Evolutionary conservation across 35 echinoderm and acorn worm genomes (phyloP), one percentile per base, ranked within the genome.

Genomic region (Lytechinus pictus): DNA sequence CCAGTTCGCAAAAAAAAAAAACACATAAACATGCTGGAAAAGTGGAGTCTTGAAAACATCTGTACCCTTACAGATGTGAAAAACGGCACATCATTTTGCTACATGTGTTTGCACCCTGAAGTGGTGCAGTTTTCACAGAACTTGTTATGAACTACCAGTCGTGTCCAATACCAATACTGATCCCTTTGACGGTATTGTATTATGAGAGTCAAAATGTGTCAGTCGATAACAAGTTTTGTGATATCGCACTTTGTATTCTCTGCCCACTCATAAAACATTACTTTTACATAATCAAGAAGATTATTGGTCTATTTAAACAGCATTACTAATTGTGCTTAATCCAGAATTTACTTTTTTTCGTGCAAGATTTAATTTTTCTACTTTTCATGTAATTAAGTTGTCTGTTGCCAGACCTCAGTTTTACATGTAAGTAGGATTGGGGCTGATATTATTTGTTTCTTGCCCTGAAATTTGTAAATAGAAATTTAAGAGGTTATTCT

Each of bases 221-320:
- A 58, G 33, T 10, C 13, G 5, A 58, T 58, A 58, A 58, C 56
- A 58, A 58, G 56, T 58, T 58, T 58, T 58, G 56, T 58, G 56
- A 58, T 11, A 58, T 13, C 9, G 13, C 9, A 13, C 9, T 14
- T 24, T 79, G 12, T 79, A 79, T 72, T 72, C 61, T 72, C 61
- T 72, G 14, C 19, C 61, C 66, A 79, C n/a, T 44, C 33, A 24
- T 79, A 79, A 79, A 24, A 44, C 33, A 44, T 79, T 24, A 79
- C 12, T 79, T 16, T 79, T 24, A 79, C 66, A 79, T 79, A 79
- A 79, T 79, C 66, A 19, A 79, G 66, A 19, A 79, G 66, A 79
- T 24, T 79, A 79, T 79, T 79, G 66, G 66, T 79, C 66, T 79
- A 79, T 24, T 79, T 79, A 79, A 79, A 79, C 66, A 79, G 66